Base-by-base conservation (phyloP, 1,140 invertebrate species). In the Aphidius ervi region DNA sequence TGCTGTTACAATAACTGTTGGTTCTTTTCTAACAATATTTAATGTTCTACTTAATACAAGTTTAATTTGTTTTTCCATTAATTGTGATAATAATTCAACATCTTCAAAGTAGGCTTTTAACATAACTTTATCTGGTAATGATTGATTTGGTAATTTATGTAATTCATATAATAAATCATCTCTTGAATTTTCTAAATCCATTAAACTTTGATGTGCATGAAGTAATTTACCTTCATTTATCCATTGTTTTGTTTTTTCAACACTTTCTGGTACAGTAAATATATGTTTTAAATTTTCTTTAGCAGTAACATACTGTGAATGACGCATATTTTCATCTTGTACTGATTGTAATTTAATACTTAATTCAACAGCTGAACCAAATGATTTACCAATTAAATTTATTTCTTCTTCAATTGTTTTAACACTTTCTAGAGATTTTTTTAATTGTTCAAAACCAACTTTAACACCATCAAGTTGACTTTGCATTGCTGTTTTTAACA, bases 231-330 rank as follows among this genome's bases (percentile, higher is more conserved):
- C 95, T 67, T 99, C 95, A 65, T 88, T 90, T 62, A 99, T 98
- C 81, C 92, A 91, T 56, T 92, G 88, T 69, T 95, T 90, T 0
- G 96, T 98, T 79, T 94, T 95, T 58, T 93, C 89, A 3, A 99
- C 93, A 80, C 92, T 97, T 72, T 97, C 94, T 9, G 94, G 95
- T 1, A 99, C 95, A 49, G 94, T 98, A 68, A 99, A 98, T 60
- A 99, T 97, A 72, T 99, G 95, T 74, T 97, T 98, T 5, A 99
- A 81, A 77, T 99, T 99, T 72, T 99, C 96, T 83, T 96, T 95
- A 3, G 97, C 96, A 9, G 96, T 97, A 1, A 94, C 94, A 76
- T 98, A 97, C 77, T 99, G 91, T 0, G 92, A 94, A 78, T 99
- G 94, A 20, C 89, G 85, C 64, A 91, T 91, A 75, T 97, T 97